Evolutionary conservation across 2,888 invertebrate genomes (phyloP).

Genomic region (Archips crataeganus): DNA sequence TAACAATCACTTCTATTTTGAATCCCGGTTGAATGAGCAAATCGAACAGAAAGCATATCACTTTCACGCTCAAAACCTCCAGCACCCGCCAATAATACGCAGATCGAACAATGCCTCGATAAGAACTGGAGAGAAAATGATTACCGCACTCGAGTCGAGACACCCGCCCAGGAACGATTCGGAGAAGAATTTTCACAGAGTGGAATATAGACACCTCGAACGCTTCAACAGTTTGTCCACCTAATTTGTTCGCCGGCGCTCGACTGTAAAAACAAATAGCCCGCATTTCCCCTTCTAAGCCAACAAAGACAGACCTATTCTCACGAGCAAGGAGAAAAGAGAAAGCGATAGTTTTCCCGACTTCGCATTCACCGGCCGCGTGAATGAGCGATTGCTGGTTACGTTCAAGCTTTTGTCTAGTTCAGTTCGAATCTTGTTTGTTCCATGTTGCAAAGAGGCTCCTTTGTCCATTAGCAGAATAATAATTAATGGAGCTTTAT

Average conservation of each 20-base stretch:
- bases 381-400: constrained; percentile 79
- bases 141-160: constrained; percentile 73
- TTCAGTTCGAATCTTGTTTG: constrained; percentile 75
- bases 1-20: background rate
- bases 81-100: constrained; percentile 69
- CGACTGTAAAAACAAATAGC: constrained; percentile 85
- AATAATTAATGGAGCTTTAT: constrained; percentile 81
- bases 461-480: constrained; percentile 76
- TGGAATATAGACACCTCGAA: constrained; percentile 83
- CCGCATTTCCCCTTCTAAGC: constrained; percentile 73
- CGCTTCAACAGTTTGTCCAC: constrained; percentile 85
- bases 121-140: constrained; percentile 74
- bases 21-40: constrained; percentile 14
- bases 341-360: constrained; percentile 67
- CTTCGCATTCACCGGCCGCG: constrained; percentile 63
- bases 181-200: constrained; percentile 77
- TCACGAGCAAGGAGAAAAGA: constrained; percentile 65
- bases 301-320: constrained; percentile 75
- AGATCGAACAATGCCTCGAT: constrained; percentile 67
- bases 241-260: constrained; percentile 84
- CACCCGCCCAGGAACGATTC: constrained; percentile 70
- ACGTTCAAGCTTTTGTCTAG: constrained; percentile 77
- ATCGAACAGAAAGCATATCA: constrained; percentile 53
- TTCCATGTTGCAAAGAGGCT: constrained; percentile 71
- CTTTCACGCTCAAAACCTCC: constrained; percentile 63